A percentile compares a stretch with the other conserved stretches of the same genome.
phyloP scores from a whole-genome alignment of 35 echinoderm and acorn worm species.

The Heliocidaris tuberculata region DNA sequence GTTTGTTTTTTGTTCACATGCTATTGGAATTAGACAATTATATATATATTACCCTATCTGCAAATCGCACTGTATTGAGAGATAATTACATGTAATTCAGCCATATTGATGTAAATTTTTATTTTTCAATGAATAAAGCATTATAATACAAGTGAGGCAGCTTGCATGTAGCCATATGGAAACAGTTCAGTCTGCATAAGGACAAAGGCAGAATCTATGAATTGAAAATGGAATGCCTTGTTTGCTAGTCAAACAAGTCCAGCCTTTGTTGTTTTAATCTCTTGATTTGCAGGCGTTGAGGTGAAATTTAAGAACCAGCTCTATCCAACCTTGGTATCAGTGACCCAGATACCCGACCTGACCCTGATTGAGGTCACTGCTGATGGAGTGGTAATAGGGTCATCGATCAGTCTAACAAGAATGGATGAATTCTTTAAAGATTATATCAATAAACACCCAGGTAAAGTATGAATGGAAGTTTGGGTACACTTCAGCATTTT shows the following conservation, averaged over 20 bases:
- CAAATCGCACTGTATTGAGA: no score
- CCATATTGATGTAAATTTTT: no score
- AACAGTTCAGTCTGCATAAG: no score
- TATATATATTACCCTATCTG: no score
- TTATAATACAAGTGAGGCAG: no score
- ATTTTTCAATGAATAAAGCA: no score
- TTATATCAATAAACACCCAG: slow-evolving; percentile 59
- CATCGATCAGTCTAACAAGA: slow-evolving; percentile 71
- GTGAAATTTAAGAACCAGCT: slow-evolving; percentile 93
- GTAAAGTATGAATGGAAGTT: slow-evolving; percentile 22
- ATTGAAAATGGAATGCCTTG: not conserved
- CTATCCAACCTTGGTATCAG: slow-evolving; percentile 69
- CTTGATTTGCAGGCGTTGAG: slow-evolving; percentile 69
- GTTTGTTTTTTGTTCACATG: no score
- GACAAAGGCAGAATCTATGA: no score
- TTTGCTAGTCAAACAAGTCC: not conserved
- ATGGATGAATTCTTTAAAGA: slow-evolving; percentile 68
- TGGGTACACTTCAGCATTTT: no score
- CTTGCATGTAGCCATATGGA: no score
- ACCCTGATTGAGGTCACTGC: slow-evolving; percentile 42
- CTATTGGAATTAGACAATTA: no score
- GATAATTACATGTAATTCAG: no score
- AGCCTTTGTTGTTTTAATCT: not conserved
- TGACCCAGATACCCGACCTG: slow-evolving; percentile 74
- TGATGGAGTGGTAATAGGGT: slow-evolving; percentile 66